Conservation (phyloP, 1,140 invertebrate genomes). For the Adoxophyes honmai region DNA sequence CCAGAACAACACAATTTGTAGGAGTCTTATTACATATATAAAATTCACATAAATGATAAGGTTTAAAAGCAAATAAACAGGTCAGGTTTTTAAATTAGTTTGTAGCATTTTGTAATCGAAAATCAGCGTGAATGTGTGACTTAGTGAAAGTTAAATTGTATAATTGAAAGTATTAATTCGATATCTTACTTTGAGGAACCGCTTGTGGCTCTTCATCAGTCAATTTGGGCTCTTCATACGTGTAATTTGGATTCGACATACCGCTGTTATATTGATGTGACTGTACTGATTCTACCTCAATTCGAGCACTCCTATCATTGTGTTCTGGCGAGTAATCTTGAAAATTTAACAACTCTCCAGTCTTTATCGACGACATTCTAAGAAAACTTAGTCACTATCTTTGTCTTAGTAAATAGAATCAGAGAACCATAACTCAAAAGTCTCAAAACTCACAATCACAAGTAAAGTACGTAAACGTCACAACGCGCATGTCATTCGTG, state of each 20-base stretch:
- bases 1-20: too few relatives aligned
- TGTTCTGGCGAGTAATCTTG: conserved; percentile 79
- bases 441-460: too few relatives aligned
- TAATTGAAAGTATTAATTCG: background rate
- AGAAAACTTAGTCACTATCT: conserved; percentile 2
- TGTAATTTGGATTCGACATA: conserved; percentile 56
- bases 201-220: conserved; percentile 38
- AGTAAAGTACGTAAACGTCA: background rate
- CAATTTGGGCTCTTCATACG: conserved; percentile 50
- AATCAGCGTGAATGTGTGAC: too few relatives aligned
- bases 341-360: conserved; percentile 80
- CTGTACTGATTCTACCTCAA: conserved; percentile 76
- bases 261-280: conserved; percentile 60
- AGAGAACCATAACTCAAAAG: too few relatives aligned
- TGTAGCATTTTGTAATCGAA: too few relatives aligned
- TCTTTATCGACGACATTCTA: conserved; percentile 71
- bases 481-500: too few relatives aligned
- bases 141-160: background rate
- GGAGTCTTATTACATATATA: too few relatives aligned
- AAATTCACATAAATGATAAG: too few relatives aligned
- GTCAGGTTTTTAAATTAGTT: too few relatives aligned
- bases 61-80: too few relatives aligned
- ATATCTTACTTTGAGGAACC: conserved; percentile 38
- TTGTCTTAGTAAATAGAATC: background rate
- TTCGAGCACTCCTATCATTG: conserved; percentile 71